These are phyloP conservation scores for Glareola pratincola DNA, from an alignment of 2,113 vertebrate species.

Conservation along the genomic window DNA sequence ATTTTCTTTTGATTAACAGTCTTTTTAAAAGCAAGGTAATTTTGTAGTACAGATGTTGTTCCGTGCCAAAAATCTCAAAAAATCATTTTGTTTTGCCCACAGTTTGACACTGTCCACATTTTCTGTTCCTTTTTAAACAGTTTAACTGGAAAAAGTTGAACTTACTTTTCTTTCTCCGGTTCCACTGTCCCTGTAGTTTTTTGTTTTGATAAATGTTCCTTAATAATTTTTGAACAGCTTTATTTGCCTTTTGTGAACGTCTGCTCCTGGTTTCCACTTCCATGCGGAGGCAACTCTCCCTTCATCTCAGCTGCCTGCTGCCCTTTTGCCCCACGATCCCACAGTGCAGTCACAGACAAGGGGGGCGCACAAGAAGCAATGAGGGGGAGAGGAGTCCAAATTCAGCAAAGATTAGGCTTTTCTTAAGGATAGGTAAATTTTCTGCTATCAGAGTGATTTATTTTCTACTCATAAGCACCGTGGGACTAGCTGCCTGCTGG, in stretches of 20 bases:
- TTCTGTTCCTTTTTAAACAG: neutral
- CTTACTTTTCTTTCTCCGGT: neutral
- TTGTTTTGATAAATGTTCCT: neutral
- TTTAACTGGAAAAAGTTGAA: neutral
- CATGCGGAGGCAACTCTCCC: accelerated
- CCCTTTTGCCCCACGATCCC: neutral
- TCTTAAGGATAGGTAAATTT: neutral
- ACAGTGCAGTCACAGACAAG: neutral
- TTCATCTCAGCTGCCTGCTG: neutral
- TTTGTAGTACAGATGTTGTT: neutral
- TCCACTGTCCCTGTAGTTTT: neutral
- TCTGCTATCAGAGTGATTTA: neutral
- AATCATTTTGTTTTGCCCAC: neutral
- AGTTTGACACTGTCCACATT: neutral
- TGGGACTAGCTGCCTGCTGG: neutral
- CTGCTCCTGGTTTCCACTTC: accelerated
- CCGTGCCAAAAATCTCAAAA: neutral
- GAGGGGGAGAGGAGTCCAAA: neutral
- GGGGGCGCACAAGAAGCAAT: neutral
- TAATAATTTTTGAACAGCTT: accelerated
- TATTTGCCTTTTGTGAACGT: neutral
- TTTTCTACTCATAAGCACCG: neutral
- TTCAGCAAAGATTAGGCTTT: neutral
- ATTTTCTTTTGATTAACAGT: neutral
- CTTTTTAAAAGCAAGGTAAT: neutral